A percentile compares a stretch with the other conserved stretches of the same genome.
Evolutionary conservation across 2,113 vertebrate genomes (phyloP).

Genomic region (Cnemophilus loriae): DNA sequence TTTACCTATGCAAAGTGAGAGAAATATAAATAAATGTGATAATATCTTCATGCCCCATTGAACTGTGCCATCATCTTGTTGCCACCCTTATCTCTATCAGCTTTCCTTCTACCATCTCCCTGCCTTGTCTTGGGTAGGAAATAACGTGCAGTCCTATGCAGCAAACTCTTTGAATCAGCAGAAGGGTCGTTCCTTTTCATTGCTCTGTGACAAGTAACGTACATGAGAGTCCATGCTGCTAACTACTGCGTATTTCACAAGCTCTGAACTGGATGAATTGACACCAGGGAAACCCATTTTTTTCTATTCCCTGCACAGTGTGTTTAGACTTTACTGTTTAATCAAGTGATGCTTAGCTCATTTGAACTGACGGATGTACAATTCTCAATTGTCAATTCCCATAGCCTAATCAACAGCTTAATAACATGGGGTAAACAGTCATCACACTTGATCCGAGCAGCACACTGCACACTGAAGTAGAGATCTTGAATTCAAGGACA

Average conservation of each 20-base stretch:
- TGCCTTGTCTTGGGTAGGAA: neutral
- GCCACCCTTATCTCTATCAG: neutral
- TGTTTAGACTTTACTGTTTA: slow-evolving; percentile 17
- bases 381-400: neutral
- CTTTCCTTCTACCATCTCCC: neutral
- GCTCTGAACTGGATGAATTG: neutral
- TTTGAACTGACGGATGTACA: slow-evolving; percentile 20
- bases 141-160: neutral
- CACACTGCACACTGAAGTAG: neutral
- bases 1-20: neutral
- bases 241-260: neutral
- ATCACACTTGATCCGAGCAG: neutral
- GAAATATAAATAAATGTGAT: neutral
- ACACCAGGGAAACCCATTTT: neutral
- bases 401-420: slow-evolving; percentile 25
- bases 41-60: neutral
- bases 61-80: neutral
- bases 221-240: neutral
- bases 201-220: neutral
- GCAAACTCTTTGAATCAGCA: neutral
- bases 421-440: neutral
- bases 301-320: neutral
- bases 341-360: slow-evolving; percentile 18
- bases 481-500: slow-evolving; percentile 8
- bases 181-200: neutral